Base-by-base conservation (phyloP, 2,113 vertebrate species). In the Lepisosteus oculatus region DNA sequence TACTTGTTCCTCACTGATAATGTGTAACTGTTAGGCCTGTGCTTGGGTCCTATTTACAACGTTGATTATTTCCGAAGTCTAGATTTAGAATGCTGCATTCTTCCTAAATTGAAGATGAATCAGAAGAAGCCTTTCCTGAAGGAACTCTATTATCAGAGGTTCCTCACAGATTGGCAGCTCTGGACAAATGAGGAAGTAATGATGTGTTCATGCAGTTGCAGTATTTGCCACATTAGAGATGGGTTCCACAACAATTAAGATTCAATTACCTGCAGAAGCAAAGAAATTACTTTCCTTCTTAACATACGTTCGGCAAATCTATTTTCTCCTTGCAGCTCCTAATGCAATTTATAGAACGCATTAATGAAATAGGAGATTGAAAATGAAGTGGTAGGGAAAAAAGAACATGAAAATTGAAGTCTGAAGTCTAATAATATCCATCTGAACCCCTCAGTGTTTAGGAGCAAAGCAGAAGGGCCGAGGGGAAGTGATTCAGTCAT, bases 181-280 rank as follows among this genome's bases (percentile, higher is more conserved):
- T 56, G 57, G 62, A 70, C 70, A 75, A 83, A 79, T 74, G 56
- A 72, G 41, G 45, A 61, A n/a, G 43, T 29, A 45, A 17, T 54
- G 66, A 67, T 64, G 62, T 73, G 54, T 51, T 45, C 17, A 17
- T 45, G 42, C 17, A 11, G 43, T 15, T 13, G 3, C 65, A n/a
- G 66, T 55, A 67, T 55, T 43, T 42, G 63, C 13, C 65, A 72
- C 41, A 65, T 63, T 68, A 51, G 65, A 74, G 78, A 80, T 43
- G 55, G n/a, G 44, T 73, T 80, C 73, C 74, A 70, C 70, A 68
- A 78, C 72, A 82, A 82, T 85, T 82, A 79, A 69, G 84, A 83
- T 82, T 74, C 68, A 83, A 80, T 85, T 78, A 85, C 67, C 76
- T 74, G 70, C 79, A 77, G 72, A 78, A 79, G 75, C 42, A 13